Percentiles rank a stretch among this genome's conserved stretches.
Conservation (phyloP, 1,140 invertebrate genomes). For the Ooceraea biroi region DNA sequence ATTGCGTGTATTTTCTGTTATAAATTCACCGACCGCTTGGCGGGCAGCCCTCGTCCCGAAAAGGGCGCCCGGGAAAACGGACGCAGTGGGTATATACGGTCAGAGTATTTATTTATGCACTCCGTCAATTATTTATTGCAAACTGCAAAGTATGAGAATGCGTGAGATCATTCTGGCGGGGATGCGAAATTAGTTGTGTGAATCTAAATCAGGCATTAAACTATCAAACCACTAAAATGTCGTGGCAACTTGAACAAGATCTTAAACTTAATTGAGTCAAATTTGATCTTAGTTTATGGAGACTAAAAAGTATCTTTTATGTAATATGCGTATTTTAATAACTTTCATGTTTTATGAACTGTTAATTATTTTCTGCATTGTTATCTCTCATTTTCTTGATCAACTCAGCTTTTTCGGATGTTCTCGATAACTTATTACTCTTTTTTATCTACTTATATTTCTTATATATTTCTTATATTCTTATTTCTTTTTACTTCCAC, state of each 20-base stretch:
- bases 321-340: neutral
- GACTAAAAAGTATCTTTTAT: neutral
- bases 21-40: slow-evolving; percentile 77
- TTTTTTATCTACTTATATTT: too few relatives aligned
- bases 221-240: too few relatives aligned
- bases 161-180: slow-evolving; percentile 26
- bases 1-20: slow-evolving; percentile 84
- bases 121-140: slow-evolving; percentile 52
- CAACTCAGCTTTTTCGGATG: too few relatives aligned
- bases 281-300: neutral
- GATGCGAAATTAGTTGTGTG: neutral
- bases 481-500: too few relatives aligned
- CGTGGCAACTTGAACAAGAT: neutral
- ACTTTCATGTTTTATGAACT: neutral
- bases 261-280: too few relatives aligned
- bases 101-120: slow-evolving; percentile 47
- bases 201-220: too few relatives aligned
- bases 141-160: slow-evolving; percentile 5
- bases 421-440: too few relatives aligned
- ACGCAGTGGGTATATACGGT: too few relatives aligned
- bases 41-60: slow-evolving; percentile 2
- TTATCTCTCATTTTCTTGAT: too few relatives aligned
- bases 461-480: too few relatives aligned
- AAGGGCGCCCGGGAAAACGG: slow-evolving; percentile 39
- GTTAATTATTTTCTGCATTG: too few relatives aligned